Evolutionary conservation across 2,888 invertebrate genomes (phyloP), one percentile per base, ranked within the genome.

Genomic region (Brachypterus glaber): DNA sequence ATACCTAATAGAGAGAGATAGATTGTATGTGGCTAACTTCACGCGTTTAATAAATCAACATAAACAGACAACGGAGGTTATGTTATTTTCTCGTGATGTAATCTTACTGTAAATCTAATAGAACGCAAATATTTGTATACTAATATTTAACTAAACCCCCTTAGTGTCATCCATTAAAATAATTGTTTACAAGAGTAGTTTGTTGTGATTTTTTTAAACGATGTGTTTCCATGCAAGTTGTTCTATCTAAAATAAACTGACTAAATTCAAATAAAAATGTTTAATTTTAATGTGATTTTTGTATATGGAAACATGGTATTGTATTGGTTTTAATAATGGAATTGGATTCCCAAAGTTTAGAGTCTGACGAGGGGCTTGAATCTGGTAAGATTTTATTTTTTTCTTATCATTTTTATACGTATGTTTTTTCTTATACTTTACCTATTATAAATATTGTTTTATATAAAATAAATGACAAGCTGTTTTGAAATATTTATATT

Each of bases 361-460:
- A 57, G 52, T 59, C 59, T 35, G 57, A 59, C 50, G 60, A 59
- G 51, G 58, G 53, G 44, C 54, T 53, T 42, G 59, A 59, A 48
- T 45, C 50, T 46, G 57, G 59, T 58, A 49, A 48, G 46, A 44
- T 33, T 33, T 34, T 30, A 41, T 39, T 33, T 15, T 30, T 24
- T 12, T 7, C 12, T 29, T 14, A 7, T n/a, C 8, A 24, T n/a
- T 8, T n/a, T 7, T 8, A 24, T 24, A 24, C n/a, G 24, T 7
- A 24, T 24, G n/a, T 26, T n/a, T n/a, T n/a, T n/a, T n/a, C n/a
- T n/a, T n/a, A n/a, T n/a, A n/a, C n/a, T n/a, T n/a, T n/a, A n/a
- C n/a, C n/a, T n/a, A n/a, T n/a, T n/a, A n/a, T n/a, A n/a, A n/a
- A n/a, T n/a, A n/a, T n/a, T n/a, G n/a, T n/a, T n/a, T n/a, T n/a